Conservation (phyloP, 2,888 invertebrate genomes). For the Nephrotoma flavescens region DNA sequence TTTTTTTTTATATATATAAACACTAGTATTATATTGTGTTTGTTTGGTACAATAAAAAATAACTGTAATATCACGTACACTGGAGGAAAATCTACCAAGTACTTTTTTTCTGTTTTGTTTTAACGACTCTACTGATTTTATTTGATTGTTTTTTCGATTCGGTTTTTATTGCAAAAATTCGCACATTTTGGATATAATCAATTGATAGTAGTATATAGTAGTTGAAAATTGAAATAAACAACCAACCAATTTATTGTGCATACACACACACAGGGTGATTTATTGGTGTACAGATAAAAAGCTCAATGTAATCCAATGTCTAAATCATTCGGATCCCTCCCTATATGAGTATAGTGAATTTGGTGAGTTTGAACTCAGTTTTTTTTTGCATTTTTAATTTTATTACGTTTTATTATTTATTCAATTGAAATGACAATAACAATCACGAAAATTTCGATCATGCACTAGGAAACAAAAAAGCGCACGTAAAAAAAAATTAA, state of each 20-base stretch:
- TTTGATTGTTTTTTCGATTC: not conserved
- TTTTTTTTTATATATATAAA: not conserved
- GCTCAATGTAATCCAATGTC: not conserved
- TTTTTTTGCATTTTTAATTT: no score
- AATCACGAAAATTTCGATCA: not conserved
- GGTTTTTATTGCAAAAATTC: not conserved
- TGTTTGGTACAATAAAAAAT: not conserved
- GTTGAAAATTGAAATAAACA: not conserved
- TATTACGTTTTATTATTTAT: not conserved
- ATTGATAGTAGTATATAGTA: not conserved
- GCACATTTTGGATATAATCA: not conserved
- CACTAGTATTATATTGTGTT: not conserved
- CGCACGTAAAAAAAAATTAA: not conserved
- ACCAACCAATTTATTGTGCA: not conserved
- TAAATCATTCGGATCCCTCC: not conserved
- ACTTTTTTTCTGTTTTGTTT: not conserved
- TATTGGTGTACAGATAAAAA: not conserved
- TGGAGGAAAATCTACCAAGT: not conserved
- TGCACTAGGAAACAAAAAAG: not conserved
- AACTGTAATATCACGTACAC: not conserved
- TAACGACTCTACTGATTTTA: not conserved
- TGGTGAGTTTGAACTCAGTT: not conserved
- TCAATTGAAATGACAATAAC: not conserved
- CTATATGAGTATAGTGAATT: not conserved
- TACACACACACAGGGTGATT: not conserved